Conservation (phyloP, 2,113 vertebrate genomes). For the Pterocles gutturalis region DNA sequence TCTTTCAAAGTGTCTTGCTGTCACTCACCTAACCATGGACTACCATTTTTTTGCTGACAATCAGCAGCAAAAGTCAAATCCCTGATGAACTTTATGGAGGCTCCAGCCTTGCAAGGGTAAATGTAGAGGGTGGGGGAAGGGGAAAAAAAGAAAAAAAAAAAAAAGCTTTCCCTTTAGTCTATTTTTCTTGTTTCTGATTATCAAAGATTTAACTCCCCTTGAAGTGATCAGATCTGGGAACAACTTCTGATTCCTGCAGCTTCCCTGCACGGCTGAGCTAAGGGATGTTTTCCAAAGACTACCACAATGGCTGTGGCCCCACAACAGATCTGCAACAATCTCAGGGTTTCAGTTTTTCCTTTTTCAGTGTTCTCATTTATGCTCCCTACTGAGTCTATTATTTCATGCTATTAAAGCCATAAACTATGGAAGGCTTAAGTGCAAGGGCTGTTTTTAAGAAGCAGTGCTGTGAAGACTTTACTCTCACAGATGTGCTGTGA, state of each 20-base stretch:
- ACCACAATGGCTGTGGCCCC: neutral
- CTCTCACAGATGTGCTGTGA: neutral
- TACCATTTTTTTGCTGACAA: neutral
- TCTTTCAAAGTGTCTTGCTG: neutral
- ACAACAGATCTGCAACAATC: neutral
- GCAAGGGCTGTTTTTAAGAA: conserved; percentile 33
- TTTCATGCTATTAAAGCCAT: conserved; percentile 49
- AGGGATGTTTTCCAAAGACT: conserved; percentile 20
- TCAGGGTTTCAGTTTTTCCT: conserved; percentile 50
- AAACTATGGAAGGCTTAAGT: conserved; percentile 14
- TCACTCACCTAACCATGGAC: neutral
- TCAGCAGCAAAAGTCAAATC: neutral
- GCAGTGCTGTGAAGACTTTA: neutral
- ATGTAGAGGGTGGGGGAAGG: neutral
- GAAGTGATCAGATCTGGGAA: neutral
- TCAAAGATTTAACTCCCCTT: neutral
- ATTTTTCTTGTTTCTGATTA: neutral
- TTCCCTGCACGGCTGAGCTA: neutral
- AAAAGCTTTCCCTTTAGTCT: neutral
- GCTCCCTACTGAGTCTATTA: conserved; percentile 39
- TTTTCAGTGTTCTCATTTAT: conserved; percentile 45
- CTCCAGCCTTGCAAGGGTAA: neutral
- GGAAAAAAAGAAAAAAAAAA: neutral
- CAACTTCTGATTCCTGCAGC: neutral
- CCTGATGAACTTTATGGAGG: neutral